Base-by-base conservation (phyloP, 1,140 invertebrate species). In the Aphidius gifuensis region DNA sequence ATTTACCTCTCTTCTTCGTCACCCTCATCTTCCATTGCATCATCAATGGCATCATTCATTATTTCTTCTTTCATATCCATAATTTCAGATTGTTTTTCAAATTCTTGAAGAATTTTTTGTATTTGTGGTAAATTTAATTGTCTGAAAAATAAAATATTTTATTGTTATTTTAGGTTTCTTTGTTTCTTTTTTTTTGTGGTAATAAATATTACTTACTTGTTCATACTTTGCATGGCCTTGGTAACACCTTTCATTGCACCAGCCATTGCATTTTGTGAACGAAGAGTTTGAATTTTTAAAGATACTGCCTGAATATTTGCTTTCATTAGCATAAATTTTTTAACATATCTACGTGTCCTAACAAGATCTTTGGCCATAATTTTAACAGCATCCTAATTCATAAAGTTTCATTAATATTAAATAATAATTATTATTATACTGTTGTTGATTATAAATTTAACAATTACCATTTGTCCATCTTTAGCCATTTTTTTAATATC, bases 11-110 rank as follows among this genome's bases (percentile, higher is more conserved):
- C 97, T 76, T 98, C 96, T 80, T 99, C 97, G 77, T 99, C 97
- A 46, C 90, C 96, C 76, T 97, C 97, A 70, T 94, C 97, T 67
- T 95, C 97, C 90, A 99, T 96, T 4, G 97, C 97, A 83, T 99
- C 97, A 80, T 99, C 98, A 71, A 99, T 99, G 6, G 94, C 97
- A 82, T 99, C 98, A 80, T 96, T 97, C 90, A 99, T 99, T 86
- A 99, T 97, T 83, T 99, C 98, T 82, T 99, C 97, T 76, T 99
- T 99, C 97, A 99, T 99, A 77, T 99, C 97, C 97, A 99, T 99
- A 62, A 99, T 98, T 83, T 99, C 97, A 0, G 95, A 96, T 75
- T 99, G 97, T 73, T 98, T 98, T 80, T 99, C 97, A 85, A 99
- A 99, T 75, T 99, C 97, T 85, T 95, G 92, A 74, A 99, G 88